phyloP scores from a whole-genome alignment of 2,113 vertebrate genomes.

The Halcyon malimbica region DNA sequence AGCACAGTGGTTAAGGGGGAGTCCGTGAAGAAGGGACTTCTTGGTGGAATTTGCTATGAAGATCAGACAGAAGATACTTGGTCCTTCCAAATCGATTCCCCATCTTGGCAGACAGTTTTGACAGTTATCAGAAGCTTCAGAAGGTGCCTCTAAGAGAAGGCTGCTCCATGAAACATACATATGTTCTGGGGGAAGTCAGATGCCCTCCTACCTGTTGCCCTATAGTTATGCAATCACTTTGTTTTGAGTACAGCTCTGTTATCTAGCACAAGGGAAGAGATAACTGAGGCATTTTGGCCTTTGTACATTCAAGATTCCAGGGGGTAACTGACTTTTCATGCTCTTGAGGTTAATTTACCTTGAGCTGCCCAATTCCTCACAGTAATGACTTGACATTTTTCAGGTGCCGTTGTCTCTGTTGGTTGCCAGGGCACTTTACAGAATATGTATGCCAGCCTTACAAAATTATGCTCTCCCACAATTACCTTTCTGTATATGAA shows the following conservation, averaged over 20 bases:
- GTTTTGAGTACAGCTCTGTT: constrained; percentile 44
- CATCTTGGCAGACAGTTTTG: constrained; percentile 8
- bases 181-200: background rate
- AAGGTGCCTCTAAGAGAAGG: background rate
- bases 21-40: constrained; percentile 1
- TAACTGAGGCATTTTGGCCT: constrained; percentile 49
- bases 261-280: constrained; percentile 28
- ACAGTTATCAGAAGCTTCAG: background rate
- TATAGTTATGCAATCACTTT: constrained; percentile 48
- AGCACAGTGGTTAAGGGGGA: background rate
- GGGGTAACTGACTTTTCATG: constrained; percentile 3
- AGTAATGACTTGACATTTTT: constrained; percentile 66
- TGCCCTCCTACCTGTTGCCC: constrained; percentile 65
- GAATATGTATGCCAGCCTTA: background rate
- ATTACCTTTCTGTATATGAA: background rate
- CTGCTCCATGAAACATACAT: background rate
- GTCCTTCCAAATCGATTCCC: background rate
- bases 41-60: background rate
- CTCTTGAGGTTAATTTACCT: constrained; percentile 18
- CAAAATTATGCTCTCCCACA: background rate
- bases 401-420: constrained; percentile 38
- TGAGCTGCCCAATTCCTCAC: background rate
- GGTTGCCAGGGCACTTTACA: constrained; percentile 18
- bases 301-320: constrained; percentile 34
- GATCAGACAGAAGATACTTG: constrained; percentile 2